A percentile compares a stretch with the other conserved stretches of the same genome.
phyloP scores from a whole-genome alignment of 1,140 invertebrate genomes.

The Apis mellifera region DNA sequence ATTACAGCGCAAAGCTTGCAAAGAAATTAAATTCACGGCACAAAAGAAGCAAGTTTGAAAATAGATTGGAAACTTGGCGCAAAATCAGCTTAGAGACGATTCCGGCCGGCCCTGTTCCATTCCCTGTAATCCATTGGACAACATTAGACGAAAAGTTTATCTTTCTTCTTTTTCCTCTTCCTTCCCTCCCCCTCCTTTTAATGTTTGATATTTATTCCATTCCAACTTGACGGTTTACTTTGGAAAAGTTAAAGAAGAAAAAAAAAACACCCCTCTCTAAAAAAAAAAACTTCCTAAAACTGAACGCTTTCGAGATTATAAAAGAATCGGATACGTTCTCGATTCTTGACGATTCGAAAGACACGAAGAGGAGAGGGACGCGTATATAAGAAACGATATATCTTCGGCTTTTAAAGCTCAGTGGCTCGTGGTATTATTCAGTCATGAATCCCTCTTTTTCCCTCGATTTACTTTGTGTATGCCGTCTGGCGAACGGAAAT shows the following conservation, averaged over 20 bases:
- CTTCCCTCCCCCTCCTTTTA: not conserved
- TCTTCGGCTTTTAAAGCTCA: not conserved
- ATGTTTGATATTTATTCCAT: conserved; percentile 18
- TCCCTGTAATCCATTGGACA: conserved; percentile 28
- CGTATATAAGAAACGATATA: not conserved
- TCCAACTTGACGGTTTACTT: not conserved
- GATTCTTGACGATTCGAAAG: not conserved
- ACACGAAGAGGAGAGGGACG: not conserved
- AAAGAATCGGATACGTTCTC: not conserved
- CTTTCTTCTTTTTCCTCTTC: not conserved
- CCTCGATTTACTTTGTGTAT: conserved; percentile 9
- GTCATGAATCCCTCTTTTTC: not conserved
- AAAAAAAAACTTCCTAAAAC: not conserved
- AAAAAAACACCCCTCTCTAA: not conserved
- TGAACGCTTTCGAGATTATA: not conserved
- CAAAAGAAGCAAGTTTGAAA: conserved; percentile 17
- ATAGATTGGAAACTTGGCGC: conserved; percentile 22
- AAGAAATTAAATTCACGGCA: conserved; percentile 16
- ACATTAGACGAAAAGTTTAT: conserved; percentile 17
- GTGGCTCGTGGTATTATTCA: not conserved
- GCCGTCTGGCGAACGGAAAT: conserved; percentile 63
- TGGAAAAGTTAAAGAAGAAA: not conserved
- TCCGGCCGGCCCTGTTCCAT: not conserved
- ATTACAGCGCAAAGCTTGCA: not conserved
- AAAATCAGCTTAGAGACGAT: conserved; percentile 4